These are phyloP conservation scores for Meriones unguiculatus DNA, from an alignment of 2,113 vertebrate genomes.

Conservation along the genomic window DNA sequence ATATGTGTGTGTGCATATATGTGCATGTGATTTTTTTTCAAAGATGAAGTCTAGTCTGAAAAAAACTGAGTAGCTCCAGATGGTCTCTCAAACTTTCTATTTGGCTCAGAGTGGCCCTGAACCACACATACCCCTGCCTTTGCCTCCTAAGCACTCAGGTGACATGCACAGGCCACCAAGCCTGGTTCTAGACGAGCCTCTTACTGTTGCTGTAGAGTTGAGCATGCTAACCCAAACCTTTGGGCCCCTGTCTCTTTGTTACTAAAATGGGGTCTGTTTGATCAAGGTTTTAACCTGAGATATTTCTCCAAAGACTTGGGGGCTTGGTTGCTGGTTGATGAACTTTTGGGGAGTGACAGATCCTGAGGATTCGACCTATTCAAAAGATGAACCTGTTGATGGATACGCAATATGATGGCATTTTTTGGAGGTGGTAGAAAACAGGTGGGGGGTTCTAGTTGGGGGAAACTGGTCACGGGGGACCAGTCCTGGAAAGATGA, in stretches of 20 bases:
- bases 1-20: background rate
- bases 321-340: background rate
- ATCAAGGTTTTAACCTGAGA: background rate
- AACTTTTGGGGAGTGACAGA: background rate
- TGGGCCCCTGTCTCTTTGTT: background rate
- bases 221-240: background rate
- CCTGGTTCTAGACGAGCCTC: background rate
- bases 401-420: background rate
- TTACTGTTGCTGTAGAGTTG: background rate
- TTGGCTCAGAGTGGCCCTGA: background rate
- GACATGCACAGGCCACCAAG: background rate
- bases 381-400: background rate
- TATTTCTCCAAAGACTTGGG: background rate
- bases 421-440: background rate
- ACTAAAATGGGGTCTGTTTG: background rate
- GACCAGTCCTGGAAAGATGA: background rate
- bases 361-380: background rate
- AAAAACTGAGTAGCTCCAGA: background rate
- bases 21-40: background rate
- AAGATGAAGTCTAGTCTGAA: background rate
- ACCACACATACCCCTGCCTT: background rate
- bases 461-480: background rate
- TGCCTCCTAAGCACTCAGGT: background rate
- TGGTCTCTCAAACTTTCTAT: background rate
- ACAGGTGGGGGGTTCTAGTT: too few relatives aligned